A percentile compares a stretch with the other conserved stretches of the same genome.
Evolutionary conservation across 2,888 invertebrate species (phyloP).

Genomic region (Dasypogon diadema): DNA sequence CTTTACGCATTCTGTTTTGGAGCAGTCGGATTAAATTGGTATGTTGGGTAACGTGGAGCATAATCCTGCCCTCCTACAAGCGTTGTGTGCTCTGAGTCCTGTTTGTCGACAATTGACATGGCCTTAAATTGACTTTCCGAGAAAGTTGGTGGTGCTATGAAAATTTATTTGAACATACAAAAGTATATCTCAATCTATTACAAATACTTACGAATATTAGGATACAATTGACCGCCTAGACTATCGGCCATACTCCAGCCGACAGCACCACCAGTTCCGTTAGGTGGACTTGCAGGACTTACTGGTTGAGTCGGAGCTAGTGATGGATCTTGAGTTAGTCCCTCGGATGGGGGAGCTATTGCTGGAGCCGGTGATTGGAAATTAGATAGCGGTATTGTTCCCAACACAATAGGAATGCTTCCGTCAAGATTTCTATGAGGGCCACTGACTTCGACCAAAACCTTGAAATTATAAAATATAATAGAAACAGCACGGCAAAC

Average conservation of each 20-base stretch:
- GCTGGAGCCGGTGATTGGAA: slow-evolving; percentile 67
- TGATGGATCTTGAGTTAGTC: slow-evolving; percentile 65
- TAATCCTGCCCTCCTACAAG: slow-evolving; percentile 70
- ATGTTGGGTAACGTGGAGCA: slow-evolving; percentile 75
- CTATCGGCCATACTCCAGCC: slow-evolving; percentile 68
- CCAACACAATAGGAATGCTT: slow-evolving; percentile 78
- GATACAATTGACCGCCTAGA: slow-evolving; percentile 63
- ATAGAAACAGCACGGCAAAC: not conserved
- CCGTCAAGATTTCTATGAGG: slow-evolving; percentile 76
- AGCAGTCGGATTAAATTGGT: slow-evolving; percentile 72
- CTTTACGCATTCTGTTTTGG: slow-evolving; percentile 64
- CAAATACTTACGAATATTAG: slow-evolving; percentile 70
- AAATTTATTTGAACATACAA: not conserved
- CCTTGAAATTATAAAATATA: slow-evolving; percentile 64
- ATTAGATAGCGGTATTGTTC: slow-evolving; percentile 78
- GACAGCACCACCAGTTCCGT: slow-evolving; percentile 66
- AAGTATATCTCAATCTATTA: slow-evolving; percentile 8
- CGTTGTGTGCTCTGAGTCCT: slow-evolving; percentile 73
- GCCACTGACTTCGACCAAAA: slow-evolving; percentile 75
- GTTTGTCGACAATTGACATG: slow-evolving; percentile 74
- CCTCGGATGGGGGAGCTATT: slow-evolving; percentile 61
- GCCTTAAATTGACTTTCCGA: slow-evolving; percentile 75
- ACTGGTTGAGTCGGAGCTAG: slow-evolving; percentile 68
- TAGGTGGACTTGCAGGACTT: slow-evolving; percentile 66
- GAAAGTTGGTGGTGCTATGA: slow-evolving; percentile 76